Evolutionary conservation across 2,797 vertebrate genomes (phyloP).

Genomic region (Pantherophis vulpinus): DNA sequence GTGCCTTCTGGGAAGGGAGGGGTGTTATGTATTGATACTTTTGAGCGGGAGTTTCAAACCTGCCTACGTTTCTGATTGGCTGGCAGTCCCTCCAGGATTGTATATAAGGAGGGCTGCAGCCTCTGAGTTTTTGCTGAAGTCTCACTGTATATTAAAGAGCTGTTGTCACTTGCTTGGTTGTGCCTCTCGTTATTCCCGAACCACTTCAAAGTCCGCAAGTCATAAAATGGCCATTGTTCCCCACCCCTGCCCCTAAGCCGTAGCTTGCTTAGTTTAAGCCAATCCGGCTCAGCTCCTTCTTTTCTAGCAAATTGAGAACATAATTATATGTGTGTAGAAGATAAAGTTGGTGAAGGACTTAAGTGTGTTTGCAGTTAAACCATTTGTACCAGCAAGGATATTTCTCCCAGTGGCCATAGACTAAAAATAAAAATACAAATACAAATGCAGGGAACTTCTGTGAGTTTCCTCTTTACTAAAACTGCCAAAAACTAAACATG

Average conservation of each 20-base stretch:
- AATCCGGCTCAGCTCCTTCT: neutral
- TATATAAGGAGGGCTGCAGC: too few species aligned
- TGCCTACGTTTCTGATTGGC: too few species aligned
- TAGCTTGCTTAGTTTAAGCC: neutral
- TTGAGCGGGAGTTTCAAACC: too few species aligned
- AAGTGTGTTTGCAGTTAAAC: neutral
- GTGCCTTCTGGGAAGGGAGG: too few species aligned
- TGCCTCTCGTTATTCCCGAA: too few species aligned
- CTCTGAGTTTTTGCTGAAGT: too few species aligned
- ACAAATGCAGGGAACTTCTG: neutral
- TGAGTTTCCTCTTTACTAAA: neutral
- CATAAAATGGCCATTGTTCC: neutral
- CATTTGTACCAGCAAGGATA: neutral
- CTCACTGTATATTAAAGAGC: too few species aligned
- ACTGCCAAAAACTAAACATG: neutral
- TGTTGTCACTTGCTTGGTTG: too few species aligned
- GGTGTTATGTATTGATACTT: too few species aligned
- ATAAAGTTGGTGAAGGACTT: conserved; percentile 15
- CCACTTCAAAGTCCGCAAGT: too few species aligned
- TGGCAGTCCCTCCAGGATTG: too few species aligned
- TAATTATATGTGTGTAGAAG: conserved; percentile 12
- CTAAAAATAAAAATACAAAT: neutral
- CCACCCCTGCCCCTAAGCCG: too few species aligned
- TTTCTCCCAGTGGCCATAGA: neutral
- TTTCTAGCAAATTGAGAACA: neutral